Base-by-base conservation (phyloP, 1,140 invertebrate species). In the Hyphantria cunea region DNA sequence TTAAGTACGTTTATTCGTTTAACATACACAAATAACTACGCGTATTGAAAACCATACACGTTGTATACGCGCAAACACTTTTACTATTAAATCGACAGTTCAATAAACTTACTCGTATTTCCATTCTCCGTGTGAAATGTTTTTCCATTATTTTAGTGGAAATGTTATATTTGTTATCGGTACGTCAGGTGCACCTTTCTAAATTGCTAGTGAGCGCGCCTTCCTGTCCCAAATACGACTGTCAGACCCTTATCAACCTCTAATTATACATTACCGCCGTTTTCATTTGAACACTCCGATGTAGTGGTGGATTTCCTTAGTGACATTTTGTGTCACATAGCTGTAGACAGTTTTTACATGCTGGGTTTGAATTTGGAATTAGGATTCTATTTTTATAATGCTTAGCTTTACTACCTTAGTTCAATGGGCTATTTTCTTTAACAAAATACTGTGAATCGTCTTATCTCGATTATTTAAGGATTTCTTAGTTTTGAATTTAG, bases 251-350 rank as follows among this genome's bases (percentile, higher is more conserved):
- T 80, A 78, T 89, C 86, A 89, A 68, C 33, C 58, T 78, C 69
- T 86, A 89, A 87, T 89, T 89, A 87, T 89, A 86, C 75, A 89
- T 86, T 87, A 84, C 78, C 72, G 75, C 70, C 66, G 78, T 74
- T 86, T 84, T 86, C 82, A 81, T 88, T 86, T 82, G 60, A 53
- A 54, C 64, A 48, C 48, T 66, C 64, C 63, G 62, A 68, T 68
- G 62, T 69, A 59, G 48, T 34, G 60, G 49, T 56, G 64, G 67
- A 64, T 74, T 74, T 71, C 68, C 68, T 71, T 61, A 48, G 68
- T 59, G 66, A 69, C 64, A 70, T 59, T 66, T 65, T 68, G 49
- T 33, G 33, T 42, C 39, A 48, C 45, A 58, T 32, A 59, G 47
- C 41, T 11, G 14, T 41, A n/a, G 15, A 25, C 14, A 14, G 13